Evolutionary conservation across 2,888 invertebrate species (phyloP).

Genomic region (Pandemis cinnamomeana): DNA sequence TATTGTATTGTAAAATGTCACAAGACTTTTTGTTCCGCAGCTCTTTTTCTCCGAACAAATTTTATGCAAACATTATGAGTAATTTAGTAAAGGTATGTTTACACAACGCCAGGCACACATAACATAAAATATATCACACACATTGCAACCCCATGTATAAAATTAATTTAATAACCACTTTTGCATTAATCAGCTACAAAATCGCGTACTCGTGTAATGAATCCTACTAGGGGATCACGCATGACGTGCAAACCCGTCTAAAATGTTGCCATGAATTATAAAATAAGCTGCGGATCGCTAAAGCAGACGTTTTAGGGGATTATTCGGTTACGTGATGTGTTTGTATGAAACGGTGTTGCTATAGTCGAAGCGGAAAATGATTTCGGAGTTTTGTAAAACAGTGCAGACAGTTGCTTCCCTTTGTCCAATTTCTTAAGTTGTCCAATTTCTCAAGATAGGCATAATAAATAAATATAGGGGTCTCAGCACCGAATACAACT

Average conservation of each 20-base stretch:
- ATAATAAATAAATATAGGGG: too few relatives aligned
- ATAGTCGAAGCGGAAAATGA: not conserved
- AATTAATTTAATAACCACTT: conserved; percentile 1
- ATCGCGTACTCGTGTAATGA: conserved; percentile 29
- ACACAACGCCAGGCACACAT: not conserved
- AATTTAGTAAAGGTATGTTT: too few relatives aligned
- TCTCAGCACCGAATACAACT: too few relatives aligned
- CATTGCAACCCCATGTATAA: not conserved
- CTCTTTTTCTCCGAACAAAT: too few relatives aligned
- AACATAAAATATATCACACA: not conserved
- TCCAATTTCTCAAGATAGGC: too few relatives aligned
- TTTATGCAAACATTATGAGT: too few relatives aligned
- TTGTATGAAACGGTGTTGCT: not conserved
- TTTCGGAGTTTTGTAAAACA: too few relatives aligned
- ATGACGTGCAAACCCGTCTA: conserved; percentile 32
- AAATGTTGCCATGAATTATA: conserved; percentile 35
- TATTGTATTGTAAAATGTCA: too few relatives aligned
- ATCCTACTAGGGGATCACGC: conserved; percentile 14
- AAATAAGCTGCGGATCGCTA: conserved; percentile 9
- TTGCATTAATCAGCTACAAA: conserved; percentile 5
- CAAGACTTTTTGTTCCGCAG: too few relatives aligned
- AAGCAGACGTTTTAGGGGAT: conserved; percentile 24
- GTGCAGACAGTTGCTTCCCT: too few relatives aligned
- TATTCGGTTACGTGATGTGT: not conserved
- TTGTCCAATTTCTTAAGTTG: too few relatives aligned